Conservation (phyloP, 2,797 vertebrate genomes). For the Steatocranus sp. region DNA sequence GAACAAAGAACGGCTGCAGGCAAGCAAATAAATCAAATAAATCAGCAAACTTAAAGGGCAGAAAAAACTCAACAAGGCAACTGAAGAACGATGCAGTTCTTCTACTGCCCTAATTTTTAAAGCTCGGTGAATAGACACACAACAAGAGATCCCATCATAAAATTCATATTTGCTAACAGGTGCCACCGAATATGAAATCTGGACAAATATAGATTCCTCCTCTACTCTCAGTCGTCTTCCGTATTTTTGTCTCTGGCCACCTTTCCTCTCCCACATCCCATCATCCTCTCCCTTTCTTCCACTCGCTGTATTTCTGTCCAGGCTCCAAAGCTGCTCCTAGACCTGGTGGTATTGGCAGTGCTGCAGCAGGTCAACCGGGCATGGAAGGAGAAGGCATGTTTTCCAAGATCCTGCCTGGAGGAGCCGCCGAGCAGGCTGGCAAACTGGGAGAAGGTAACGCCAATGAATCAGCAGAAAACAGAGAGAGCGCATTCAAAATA, state of each 20-base stretch:
- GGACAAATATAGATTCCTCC: neutral
- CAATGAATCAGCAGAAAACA: neutral
- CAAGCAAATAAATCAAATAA: neutral
- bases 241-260: neutral
- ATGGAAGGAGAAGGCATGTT: constrained; percentile 88
- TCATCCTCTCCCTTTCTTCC: neutral
- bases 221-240: neutral
- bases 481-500: neutral
- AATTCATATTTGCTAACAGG: neutral
- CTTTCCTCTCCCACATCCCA: neutral
- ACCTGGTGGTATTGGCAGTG: constrained; percentile 78
- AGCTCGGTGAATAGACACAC: neutral
- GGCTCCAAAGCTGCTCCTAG: constrained; percentile 83
- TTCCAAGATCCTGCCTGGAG: constrained; percentile 94
- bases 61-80: neutral
- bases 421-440: constrained; percentile 94
- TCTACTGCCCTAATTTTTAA: neutral
- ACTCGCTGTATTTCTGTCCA: constrained; percentile 27
- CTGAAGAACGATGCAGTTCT: neutral
- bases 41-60: neutral
- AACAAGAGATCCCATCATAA: neutral
- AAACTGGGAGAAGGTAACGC: constrained; percentile 93
- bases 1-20: neutral
- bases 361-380: constrained; percentile 79
- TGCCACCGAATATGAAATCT: neutral